Evolutionary conservation across 2,113 vertebrate species (phyloP).

Genomic region (Dunckerocampus dactyliophorus): DNA sequence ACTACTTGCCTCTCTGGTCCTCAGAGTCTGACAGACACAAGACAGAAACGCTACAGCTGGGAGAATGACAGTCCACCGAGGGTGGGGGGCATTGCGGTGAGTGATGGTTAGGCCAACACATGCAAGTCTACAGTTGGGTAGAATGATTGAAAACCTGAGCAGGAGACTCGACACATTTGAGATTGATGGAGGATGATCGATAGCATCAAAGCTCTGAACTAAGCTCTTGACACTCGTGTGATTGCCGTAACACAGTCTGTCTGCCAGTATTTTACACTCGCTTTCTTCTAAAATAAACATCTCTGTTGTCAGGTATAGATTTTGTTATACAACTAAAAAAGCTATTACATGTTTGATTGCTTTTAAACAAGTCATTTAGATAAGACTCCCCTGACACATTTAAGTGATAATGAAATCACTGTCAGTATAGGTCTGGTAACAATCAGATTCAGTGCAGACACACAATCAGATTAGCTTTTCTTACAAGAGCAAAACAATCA

Average conservation of each 20-base stretch:
- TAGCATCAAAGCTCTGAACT: slow-evolving; percentile 7
- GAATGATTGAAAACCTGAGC: slow-evolving; percentile 21
- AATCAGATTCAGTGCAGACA: no score
- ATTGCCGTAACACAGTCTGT: slow-evolving; percentile 3
- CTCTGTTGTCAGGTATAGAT: neutral
- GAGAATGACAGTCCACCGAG: neutral
- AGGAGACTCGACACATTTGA: neutral
- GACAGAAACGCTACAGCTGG: slow-evolving; percentile 19
- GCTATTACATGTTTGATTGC: neutral
- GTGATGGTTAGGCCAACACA: slow-evolving; percentile 19
- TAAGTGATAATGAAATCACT: no score
- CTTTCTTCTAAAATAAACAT: slow-evolving; percentile 5
- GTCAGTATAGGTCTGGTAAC: no score
- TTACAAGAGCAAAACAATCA: no score
- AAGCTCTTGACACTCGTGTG: slow-evolving; percentile 10
- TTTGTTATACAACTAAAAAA: neutral
- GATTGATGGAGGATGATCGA: slow-evolving; percentile 23
- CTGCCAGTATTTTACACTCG: neutral
- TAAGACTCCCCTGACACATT: no score
- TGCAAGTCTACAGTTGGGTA: slow-evolving; percentile 23
- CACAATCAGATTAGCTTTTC: no score
- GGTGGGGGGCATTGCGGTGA: slow-evolving; percentile 7
- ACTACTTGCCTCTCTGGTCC: slow-evolving; percentile 17
- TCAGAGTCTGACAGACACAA: slow-evolving; percentile 27
- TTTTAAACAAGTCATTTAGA: slow-evolving; percentile 8